These are phyloP conservation scores for Papilio glaucus DNA, from an alignment of 1,140 invertebrate genomes.

Conservation along the genomic window DNA sequence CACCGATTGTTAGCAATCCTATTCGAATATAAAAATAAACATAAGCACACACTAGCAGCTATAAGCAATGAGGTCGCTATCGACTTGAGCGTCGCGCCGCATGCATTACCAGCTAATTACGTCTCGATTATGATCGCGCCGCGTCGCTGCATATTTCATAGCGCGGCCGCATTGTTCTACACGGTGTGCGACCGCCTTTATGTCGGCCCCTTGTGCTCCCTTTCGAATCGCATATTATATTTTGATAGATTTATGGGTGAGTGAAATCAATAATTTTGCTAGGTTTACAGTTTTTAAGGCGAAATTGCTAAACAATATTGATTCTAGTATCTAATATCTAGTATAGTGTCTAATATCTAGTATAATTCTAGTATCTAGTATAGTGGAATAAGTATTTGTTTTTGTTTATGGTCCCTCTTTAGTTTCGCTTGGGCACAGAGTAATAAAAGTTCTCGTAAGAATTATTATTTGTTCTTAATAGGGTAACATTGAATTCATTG, in stretches of 20 bases:
- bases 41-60: slow-evolving; percentile 36
- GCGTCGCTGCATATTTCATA: slow-evolving; percentile 73
- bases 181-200: slow-evolving; percentile 54
- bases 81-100: slow-evolving; percentile 41
- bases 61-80: slow-evolving; percentile 44
- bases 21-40: slow-evolving; percentile 31
- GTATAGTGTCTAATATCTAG: too few species aligned
- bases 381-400: too few species aligned
- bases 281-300: not conserved
- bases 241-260: not conserved
- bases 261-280: slow-evolving; percentile 15
- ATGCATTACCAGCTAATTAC: slow-evolving; percentile 72
- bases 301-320: not conserved
- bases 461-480: too few species aligned
- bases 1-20: not conserved
- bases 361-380: too few species aligned
- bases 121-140: slow-evolving; percentile 70
- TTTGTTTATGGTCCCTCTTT: too few species aligned
- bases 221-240: slow-evolving; percentile 18
- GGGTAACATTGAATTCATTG: too few species aligned
- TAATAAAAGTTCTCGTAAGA: too few species aligned
- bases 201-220: slow-evolving; percentile 35
- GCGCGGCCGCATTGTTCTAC: slow-evolving; percentile 57
- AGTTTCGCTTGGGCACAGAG: too few species aligned
- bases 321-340: too few species aligned